Base-by-base conservation (phyloP, 2,113 vertebrate species). In the Leucopsar rothschildi region DNA sequence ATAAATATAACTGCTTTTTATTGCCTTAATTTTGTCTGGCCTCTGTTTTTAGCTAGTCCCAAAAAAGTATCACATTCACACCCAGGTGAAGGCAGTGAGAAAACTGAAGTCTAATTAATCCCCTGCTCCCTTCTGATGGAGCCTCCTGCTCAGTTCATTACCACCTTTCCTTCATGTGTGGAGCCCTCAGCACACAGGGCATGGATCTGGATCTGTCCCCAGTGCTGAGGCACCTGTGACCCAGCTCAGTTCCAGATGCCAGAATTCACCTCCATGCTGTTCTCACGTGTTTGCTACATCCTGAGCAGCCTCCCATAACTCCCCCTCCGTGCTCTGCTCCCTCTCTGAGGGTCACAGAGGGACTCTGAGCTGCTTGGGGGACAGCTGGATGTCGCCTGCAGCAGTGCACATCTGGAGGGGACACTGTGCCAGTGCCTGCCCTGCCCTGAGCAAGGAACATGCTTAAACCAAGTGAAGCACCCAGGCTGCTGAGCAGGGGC, bases 331-430 rank as follows among this genome's bases (percentile, higher is more conserved):
- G 44, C 40, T 59, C 23, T 73, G 39, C 55, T 72, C 47, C 45
- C 55, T 60, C 24, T n/a, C 61, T 70, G 37, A 0, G 8, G 50
- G 13, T 47, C 21, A 28, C 3, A 25, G 17, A 75, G 56, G 47
- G 45, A 40, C 35, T 31, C 15, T 0, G 0, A 1, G 28, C 57
- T 78, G 60, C 42, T 1, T 35, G n/a, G 9, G 23, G 19, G 14
- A 45, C 33, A 61, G 44, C 33, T 79, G 56, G 66, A 9, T 5
- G 28, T 7, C 72, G 33, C 17, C 76, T 35, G 42, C 35, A 49
- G 47, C 7, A 16, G 23, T 40, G 66, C 50, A 44, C 2, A 14
- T 63, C 63, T 45, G 45, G 47, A 70, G 40, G 35, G 56, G 33
- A 27, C 1, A 12, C 50, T 49, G 39, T 39, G 61, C 15, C 12